Conservation (phyloP, 2,113 vertebrate genomes). For the Heteronetta atricapilla region DNA sequence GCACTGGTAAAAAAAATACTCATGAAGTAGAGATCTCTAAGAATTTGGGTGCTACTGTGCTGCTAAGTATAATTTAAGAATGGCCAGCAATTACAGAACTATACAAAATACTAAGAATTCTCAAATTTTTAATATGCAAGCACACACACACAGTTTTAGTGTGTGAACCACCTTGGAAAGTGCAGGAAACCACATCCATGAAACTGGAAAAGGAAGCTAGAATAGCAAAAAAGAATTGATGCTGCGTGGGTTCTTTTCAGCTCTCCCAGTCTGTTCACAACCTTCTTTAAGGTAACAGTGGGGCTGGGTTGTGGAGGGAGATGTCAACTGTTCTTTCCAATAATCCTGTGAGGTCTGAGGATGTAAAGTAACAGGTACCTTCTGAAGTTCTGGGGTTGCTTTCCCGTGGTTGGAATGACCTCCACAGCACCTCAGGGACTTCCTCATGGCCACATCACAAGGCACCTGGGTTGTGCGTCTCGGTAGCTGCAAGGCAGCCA, state of each 20-base stretch:
- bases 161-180: not conserved
- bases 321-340: not conserved
- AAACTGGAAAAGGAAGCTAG: not conserved
- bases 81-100: not conserved
- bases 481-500: not conserved
- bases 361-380: not conserved
- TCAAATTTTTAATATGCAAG: not conserved
- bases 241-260: not conserved
- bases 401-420: accelerated
- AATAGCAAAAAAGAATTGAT: not conserved
- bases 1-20: not conserved
- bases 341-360: accelerated
- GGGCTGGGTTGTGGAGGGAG: not conserved
- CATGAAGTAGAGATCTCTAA: not conserved
- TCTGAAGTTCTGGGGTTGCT: accelerated
- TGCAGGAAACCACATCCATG: not conserved
- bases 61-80: not conserved
- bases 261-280: not conserved
- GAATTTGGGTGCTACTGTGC: not conserved
- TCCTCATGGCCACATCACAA: not conserved
- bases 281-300: not conserved
- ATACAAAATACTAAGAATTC: not conserved
- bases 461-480: accelerated
- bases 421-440: not conserved
- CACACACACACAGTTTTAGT: not conserved